Base-by-base conservation (phyloP, 37 sponge, comb jelly and placozoan species). In the Mnemiopsis leidyi region DNA sequence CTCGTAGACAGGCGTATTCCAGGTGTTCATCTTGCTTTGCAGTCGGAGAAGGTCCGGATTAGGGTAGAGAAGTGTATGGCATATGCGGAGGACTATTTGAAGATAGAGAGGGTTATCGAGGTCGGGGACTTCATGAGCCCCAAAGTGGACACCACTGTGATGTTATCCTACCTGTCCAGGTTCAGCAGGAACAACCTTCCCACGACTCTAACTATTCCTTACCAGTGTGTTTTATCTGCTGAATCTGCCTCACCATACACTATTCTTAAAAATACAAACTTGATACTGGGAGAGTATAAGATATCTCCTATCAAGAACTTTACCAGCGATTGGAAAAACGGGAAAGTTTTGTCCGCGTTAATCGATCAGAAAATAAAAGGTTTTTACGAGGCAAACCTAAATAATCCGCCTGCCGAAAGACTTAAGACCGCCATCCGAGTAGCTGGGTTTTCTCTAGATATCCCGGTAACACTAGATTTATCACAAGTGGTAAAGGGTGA, bases 1-100 rank as follows among this genome's bases (percentile, higher is more conserved):
- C 75, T 71, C 3, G n/a, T 71, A 3, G 75, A 71, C 30, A 71
- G 30, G 5, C 30, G 75, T 71, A 71, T 71, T 28, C 75, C 75
- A n/a, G 75, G 75, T 29, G 25, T 71, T 71, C 75, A 71, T 28
- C n/a, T 29, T 28, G 30, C 75, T 71, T 18, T 71, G 30, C 5
- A 71, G 30, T 23, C 75, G 75, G 75, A 29, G n/a, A 2, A 71
- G 75, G n/a, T 71, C 3, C 25, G n/a, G 25, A 25, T 71, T 2
- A n/a, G 75, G n/a, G 75, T 71, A 25, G 75, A 71, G 30, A 71
- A 71, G n/a, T 71, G 75, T 28, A 71, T 71, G 75, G 30, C 30
- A 5, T 71, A 71, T 25, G 75, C 75, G 7, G 75, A 71, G 75
- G 75, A 71, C 20, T 71, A 71, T 25, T 28, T 71, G 30, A 71